Evolutionary conservation across 2,797 vertebrate genomes (phyloP), one percentile per base, ranked within the genome.

Genomic region (Alosa sapidissima): DNA sequence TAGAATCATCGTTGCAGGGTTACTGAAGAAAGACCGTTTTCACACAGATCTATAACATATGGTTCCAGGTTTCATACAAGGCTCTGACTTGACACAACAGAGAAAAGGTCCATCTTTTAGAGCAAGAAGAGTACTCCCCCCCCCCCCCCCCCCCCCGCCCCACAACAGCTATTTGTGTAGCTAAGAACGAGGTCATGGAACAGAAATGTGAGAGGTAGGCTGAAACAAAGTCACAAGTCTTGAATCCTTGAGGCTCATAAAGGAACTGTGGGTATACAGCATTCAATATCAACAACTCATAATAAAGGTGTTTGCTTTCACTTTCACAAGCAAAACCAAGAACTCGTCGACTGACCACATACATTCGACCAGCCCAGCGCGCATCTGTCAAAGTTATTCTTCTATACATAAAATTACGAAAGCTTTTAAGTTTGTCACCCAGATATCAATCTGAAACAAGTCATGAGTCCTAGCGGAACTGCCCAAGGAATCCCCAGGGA

Each of bases 211-310:
- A 45, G 68, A 75, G 68, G 68, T 75, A 75, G 68, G 36, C 68
- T 75, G 68, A 75, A 75, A 75, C 68, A 45, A 75, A 75, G 28
- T 75, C 68, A 41, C 33, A 75, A 16, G 33, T 75, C 33, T 75
- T 41, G 68, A 75, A 41, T 45, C 68, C 33, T 75, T 41, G 68
- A 75, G 68, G 68, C 36, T 75, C 68, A 16, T 16, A 36, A 75
- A 75, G 68, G 68, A 75, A 75, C 14, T 75, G 68, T 75, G 68
- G 68, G 68, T 45, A 75, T 28, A 75, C 68, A 75, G 68, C 68
- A 45, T 75, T 75, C 36, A 36, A 75, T 45, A 75, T 75, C 36
- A 75, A 75, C 36, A 21, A 75, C 41, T 68, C 68, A 45, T 41
- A 16, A 75, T 75, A 21, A 75, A 75, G 68, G 68, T 45, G 28